Conservation (phyloP, 2,797 vertebrate species). For the Anas georgica region DNA sequence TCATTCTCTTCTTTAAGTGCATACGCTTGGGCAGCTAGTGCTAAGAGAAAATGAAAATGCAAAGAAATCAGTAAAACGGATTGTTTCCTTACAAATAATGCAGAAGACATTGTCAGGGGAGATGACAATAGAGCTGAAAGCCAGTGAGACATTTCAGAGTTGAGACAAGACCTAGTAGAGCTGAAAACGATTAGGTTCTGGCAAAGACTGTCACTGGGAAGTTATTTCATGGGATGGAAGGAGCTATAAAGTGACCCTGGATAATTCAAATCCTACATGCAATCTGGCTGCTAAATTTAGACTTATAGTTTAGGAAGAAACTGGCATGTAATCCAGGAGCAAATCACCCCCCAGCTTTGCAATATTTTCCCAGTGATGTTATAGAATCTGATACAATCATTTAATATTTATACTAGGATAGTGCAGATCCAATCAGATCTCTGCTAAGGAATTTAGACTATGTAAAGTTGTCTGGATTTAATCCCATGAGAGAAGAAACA, state of each 20-base stretch:
- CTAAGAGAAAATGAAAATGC: constrained; percentile 69
- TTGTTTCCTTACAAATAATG: background rate
- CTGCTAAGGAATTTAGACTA: background rate
- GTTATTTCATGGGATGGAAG: constrained; percentile 41
- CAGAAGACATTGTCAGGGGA: constrained; percentile 6
- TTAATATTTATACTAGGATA: background rate
- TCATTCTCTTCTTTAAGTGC: constrained; percentile 93
- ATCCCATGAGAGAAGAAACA: background rate
- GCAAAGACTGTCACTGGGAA: constrained; percentile 21
- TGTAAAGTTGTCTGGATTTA: background rate
- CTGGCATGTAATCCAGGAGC: constrained; percentile 6
- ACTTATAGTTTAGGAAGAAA: constrained; percentile 16
- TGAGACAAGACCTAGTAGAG: constrained; percentile 53
- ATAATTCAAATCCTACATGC: constrained; percentile 46
- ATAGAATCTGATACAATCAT: background rate
- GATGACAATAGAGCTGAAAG: constrained; percentile 2
- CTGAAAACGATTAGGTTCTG: constrained; percentile 55
- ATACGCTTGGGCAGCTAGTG: constrained; percentile 82
- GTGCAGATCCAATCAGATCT: background rate
- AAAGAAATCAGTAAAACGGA: background rate
- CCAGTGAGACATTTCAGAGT: background rate
- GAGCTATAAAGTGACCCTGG: constrained; percentile 37
- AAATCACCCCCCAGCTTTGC: constrained; percentile 10
- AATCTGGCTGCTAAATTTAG: constrained; percentile 58
- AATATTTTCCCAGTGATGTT: background rate